phyloP scores from a whole-genome alignment of 2,888 invertebrate genomes.

The Diogma glabrata region DNA sequence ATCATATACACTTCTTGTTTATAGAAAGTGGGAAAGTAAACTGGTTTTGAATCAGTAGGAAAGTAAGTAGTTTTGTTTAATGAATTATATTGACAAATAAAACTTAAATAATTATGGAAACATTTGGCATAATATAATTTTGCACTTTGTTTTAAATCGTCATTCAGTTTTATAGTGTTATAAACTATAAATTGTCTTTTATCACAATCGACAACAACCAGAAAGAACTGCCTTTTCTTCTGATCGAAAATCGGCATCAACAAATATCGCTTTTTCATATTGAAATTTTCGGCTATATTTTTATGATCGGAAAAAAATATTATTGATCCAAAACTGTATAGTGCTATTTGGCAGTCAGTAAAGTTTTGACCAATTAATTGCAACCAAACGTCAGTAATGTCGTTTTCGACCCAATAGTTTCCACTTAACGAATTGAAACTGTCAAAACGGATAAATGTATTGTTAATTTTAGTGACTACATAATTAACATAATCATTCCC shows the following conservation, averaged over 20 bases:
- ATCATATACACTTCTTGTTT: not conserved
- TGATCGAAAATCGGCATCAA: not conserved
- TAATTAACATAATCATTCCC: not conserved
- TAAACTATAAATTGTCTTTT: too few relatives aligned
- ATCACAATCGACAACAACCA: too few relatives aligned
- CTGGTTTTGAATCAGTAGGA: not conserved
- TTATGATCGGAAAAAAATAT: not conserved
- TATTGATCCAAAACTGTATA: not conserved
- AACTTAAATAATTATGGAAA: too few relatives aligned
- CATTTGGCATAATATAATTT: too few relatives aligned
- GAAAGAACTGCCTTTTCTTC: too few relatives aligned
- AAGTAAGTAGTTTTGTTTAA: not conserved
- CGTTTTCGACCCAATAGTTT: not conserved
- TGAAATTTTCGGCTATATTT: not conserved
- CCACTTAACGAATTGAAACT: not conserved
- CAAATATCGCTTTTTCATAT: not conserved
- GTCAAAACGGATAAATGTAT: not conserved
- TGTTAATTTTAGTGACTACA: not conserved
- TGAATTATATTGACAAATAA: not conserved
- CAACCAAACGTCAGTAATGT: not conserved
- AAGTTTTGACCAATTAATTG: not conserved
- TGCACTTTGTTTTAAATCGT: too few relatives aligned
- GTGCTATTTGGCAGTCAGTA: not conserved
- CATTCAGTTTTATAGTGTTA: too few relatives aligned
- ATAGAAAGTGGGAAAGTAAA: not conserved